Evolutionary conservation across 2,797 vertebrate genomes (phyloP), one percentile per base, ranked within the genome.

Genomic region (Channallabes apus): DNA sequence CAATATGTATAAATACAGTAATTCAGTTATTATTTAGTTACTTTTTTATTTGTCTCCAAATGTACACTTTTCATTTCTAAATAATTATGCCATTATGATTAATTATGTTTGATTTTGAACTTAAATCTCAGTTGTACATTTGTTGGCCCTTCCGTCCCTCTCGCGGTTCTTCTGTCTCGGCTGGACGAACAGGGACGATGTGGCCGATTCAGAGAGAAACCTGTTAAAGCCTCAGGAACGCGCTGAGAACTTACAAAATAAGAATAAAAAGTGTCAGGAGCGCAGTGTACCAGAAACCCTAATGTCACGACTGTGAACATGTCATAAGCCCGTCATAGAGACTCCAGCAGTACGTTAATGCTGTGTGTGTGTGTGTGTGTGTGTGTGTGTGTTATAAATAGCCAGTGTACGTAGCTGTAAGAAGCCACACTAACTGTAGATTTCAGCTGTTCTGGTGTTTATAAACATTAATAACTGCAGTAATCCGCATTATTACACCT

Each of bases 371-470:
- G 18, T 64, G n/a, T n/a, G n/a, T 79, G 8, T 32, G 32, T 32
- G 32, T 62, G 46, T 11, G 59, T 79, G 77, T 6, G 59, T 80
- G 77, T 80, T 64, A 41, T 80, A 80, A 80, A 64, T 35, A 80
- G 59, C 77, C 58, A 41, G 77, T n/a, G 32, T 6, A 46, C 1
- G 59, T 20, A 64, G 59, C 77, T 1, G 22, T 64, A 11, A 64
- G 58, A 27, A 80, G 35, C 24, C 24, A 46, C 77, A 0, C 77
- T 41, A 80, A n/a, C 35, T 17, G 32, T 38, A n/a, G 22, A 27
- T 41, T 64, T n/a, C 14, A 41, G 77, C 24, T 46, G 22, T 18
- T 6, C 15, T 80, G 18, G 2, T 64, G 17, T 27, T 62, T 80
- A 64, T 80, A n/a, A 41, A 62, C 24, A 46, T 62, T 80, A 46